A percentile compares a stretch with the other conserved stretches of the same genome.
Evolutionary conservation across 64 coral and sea anemone species (phyloP).

Genomic region (Stichodactyla helianthus): DNA sequence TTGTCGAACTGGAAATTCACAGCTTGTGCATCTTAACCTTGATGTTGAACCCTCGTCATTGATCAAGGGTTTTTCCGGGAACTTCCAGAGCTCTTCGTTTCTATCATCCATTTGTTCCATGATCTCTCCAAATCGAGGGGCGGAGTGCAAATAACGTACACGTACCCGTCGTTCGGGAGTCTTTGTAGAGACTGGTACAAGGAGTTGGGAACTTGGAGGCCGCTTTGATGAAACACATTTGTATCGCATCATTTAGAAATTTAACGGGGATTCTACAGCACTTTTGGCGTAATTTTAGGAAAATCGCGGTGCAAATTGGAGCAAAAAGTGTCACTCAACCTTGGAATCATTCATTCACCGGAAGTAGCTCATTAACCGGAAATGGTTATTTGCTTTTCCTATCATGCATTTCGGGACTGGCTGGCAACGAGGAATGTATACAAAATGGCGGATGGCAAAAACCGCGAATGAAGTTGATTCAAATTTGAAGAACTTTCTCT

Average conservation of each 20-base stretch:
- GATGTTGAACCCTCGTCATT: background rate
- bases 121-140: background rate
- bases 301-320: too few species aligned
- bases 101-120: background rate
- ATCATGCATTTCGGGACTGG: conserved; percentile 22
- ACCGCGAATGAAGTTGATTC: background rate
- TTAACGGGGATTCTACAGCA: too few species aligned
- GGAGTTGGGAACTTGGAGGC: too few species aligned
- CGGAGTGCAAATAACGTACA: too few species aligned
- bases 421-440: conserved; percentile 60
- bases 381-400: conserved; percentile 18
- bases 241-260: too few species aligned
- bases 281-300: too few species aligned
- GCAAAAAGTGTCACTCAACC: too few species aligned
- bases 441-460: conserved; percentile 62
- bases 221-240: too few species aligned
- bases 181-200: too few species aligned
- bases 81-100: background rate
- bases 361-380: background rate
- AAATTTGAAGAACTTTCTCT: background rate
- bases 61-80: background rate
- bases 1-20: background rate
- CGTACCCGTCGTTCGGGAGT: too few species aligned
- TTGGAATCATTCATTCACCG: background rate
- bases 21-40: background rate